Conservation (phyloP, 2,888 invertebrate species). For the Eilema sororculum region DNA sequence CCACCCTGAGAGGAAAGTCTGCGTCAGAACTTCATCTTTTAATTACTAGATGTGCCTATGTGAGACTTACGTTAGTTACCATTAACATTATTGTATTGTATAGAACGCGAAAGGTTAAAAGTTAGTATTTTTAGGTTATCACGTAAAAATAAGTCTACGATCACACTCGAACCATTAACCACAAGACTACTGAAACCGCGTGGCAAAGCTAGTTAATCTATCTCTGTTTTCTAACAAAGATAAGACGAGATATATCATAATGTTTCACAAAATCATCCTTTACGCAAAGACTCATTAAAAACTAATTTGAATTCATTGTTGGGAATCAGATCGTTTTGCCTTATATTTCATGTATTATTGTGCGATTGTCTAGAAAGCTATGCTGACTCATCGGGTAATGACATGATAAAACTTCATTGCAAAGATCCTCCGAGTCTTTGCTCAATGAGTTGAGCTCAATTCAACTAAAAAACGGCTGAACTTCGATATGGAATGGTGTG, state of each 20-base stretch:
- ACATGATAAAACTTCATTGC: too few species aligned
- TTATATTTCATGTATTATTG: background rate
- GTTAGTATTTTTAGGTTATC: background rate
- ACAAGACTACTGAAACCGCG: background rate
- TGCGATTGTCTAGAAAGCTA: background rate
- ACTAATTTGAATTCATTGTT: conserved; percentile 3
- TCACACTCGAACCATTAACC: background rate
- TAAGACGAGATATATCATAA: background rate
- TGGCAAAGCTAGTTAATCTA: background rate
- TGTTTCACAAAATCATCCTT: background rate
- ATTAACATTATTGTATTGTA: too few species aligned
- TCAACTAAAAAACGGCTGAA: background rate
- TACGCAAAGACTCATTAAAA: background rate
- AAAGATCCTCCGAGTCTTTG: too few species aligned
- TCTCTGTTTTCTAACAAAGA: background rate
- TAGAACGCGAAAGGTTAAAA: too few species aligned
- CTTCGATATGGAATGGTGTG: background rate
- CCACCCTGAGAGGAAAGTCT: too few species aligned
- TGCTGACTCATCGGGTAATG: background rate
- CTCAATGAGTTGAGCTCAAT: background rate
- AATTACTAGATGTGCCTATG: too few species aligned
- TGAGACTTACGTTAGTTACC: too few species aligned
- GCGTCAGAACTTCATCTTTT: too few species aligned
- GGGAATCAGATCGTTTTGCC: background rate
- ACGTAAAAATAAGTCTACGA: too few species aligned